Percentiles rank a stretch among this genome's conserved stretches.
These are phyloP conservation scores for Helleia helle DNA, from an alignment of 2,888 invertebrate species.

Conservation along the genomic window DNA sequence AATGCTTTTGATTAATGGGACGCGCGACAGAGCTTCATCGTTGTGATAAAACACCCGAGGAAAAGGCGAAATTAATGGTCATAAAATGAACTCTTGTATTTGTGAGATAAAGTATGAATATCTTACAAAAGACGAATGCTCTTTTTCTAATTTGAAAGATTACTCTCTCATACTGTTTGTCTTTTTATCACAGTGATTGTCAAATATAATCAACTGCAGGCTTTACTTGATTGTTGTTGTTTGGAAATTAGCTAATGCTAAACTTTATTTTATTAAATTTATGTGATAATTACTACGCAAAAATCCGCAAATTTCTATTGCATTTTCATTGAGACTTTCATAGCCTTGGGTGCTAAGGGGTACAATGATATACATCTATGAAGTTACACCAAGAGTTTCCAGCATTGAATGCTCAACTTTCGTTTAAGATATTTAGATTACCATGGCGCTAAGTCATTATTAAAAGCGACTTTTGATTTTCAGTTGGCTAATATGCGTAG, in stretches of 20 bases:
- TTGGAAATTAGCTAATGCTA: too few species aligned
- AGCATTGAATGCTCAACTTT: constrained; percentile 55
- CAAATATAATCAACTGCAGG: too few species aligned
- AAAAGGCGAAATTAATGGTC: constrained; percentile 73
- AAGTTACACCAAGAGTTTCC: constrained; percentile 40
- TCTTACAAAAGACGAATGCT: too few species aligned
- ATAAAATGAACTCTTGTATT: constrained; percentile 74
- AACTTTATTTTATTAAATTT: too few species aligned
- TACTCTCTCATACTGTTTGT: too few species aligned
- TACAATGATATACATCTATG: constrained; percentile 50
- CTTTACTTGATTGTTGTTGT: too few species aligned
- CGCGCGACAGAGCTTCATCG: constrained; percentile 70
- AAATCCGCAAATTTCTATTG: too few species aligned
- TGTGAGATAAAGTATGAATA: constrained; percentile 69
- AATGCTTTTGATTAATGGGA: constrained; percentile 75
- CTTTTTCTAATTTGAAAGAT: too few species aligned
- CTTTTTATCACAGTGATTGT: too few species aligned
- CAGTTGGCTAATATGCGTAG: constrained; percentile 67
- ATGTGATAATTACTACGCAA: too few species aligned
- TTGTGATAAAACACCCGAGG: constrained; percentile 70
- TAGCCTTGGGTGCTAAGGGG: too few species aligned
- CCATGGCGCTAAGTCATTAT: constrained; percentile 67
- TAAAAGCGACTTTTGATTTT: constrained; percentile 71
- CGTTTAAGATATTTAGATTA: constrained; percentile 65
- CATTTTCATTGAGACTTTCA: too few species aligned